phyloP scores from a whole-genome alignment of 2,113 vertebrate species.

The Zosterops hypoxanthus region DNA sequence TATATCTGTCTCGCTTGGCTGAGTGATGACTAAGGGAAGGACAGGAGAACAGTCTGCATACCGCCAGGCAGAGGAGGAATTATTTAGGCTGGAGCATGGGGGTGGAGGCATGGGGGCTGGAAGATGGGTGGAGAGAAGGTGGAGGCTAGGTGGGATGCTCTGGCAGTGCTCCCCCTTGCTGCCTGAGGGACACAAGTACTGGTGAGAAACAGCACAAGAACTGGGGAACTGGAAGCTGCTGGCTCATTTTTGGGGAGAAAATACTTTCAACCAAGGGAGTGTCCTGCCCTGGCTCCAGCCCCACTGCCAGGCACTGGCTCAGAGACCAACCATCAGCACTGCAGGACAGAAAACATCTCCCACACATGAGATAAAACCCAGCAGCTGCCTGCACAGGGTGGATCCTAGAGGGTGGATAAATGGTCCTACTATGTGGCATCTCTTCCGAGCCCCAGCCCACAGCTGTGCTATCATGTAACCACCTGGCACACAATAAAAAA shows the following conservation, averaged over 20 bases:
- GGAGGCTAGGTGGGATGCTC: slow-evolving; percentile 25
- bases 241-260: not conserved
- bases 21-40: slow-evolving; percentile 55
- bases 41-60: slow-evolving; percentile 55
- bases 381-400: not conserved
- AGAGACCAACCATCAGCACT: accelerated
- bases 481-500: not conserved
- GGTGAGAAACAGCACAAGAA: not conserved
- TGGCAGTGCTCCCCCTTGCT: not conserved
- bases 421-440: accelerated
- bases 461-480: not conserved
- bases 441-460: not conserved
- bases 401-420: not conserved
- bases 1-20: slow-evolving; percentile 38
- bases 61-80: slow-evolving; percentile 57
- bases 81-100: slow-evolving; percentile 12
- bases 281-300: not conserved
- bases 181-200: not conserved
- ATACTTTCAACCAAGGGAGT: not conserved
- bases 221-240: not conserved
- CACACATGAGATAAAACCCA: accelerated
- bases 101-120: not conserved
- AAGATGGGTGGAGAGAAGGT: not conserved
- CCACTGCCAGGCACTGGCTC: accelerated
- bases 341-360: not conserved